Evolutionary conservation across 2,888 invertebrate genomes (phyloP), one percentile per base, ranked within the genome.

Genomic region (Brachynemurus nebulosus): DNA sequence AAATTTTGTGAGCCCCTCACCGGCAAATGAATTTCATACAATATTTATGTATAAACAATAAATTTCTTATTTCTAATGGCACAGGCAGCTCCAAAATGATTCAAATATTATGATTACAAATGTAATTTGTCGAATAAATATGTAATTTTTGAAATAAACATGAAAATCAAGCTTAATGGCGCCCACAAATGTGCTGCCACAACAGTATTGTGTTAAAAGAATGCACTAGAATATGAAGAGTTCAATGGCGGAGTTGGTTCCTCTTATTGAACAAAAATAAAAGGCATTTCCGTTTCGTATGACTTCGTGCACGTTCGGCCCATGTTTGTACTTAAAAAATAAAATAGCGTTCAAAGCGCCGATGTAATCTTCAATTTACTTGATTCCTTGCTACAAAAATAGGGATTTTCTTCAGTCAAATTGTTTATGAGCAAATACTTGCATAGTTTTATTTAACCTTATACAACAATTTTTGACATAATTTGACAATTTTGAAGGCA

Each of bases 1-100:
- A 63, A 60, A 59, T 59, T 60, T 62, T 60, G 52, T 42, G 14
- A 20, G 27, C 34, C 33, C 25, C 19, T 18, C 20, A 42, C 41
- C 41, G 36, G 38, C 23, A 20, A 25, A 18, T 20, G 25, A 9
- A 12, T 27, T 25, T 25, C 17, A 27, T 12, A 14, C 9, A 23
- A 27, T 40, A 27, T 37, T 20, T 37, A 9, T 19, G 19, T 20
- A n/a, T 19, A 19, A 19, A 19, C 37, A 19, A 18, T 30, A 12
- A 12, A 14, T 12, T n/a, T n/a, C n/a, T n/a, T n/a, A n/a, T n/a
- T n/a, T n/a, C n/a, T n/a, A n/a, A n/a, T n/a, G n/a, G n/a, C n/a
- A n/a, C n/a, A n/a, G n/a, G n/a, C n/a, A n/a, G n/a, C n/a, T n/a
- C n/a, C n/a, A n/a, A n/a, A n/a, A n/a, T n/a, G n/a, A n/a, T n/a